Conservation (phyloP, 2,797 vertebrate species). For the Rhinoraja longicauda region DNA sequence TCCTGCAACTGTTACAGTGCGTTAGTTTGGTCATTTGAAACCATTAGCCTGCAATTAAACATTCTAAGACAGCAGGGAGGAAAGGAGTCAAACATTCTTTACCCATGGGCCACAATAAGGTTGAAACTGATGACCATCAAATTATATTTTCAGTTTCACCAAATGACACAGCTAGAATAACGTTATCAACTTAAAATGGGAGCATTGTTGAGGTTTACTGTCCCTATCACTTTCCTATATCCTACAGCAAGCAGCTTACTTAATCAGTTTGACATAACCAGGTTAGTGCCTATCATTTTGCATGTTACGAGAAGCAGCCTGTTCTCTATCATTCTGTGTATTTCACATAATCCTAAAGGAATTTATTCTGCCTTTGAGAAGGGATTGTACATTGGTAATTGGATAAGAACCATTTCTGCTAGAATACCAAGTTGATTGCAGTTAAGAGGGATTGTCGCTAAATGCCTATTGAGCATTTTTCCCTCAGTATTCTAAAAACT, state of each 20-base stretch:
- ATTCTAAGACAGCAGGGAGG: constrained; percentile 55
- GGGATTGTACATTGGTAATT: constrained; percentile 47
- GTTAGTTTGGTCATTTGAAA: constrained; percentile 65
- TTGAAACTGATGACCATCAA: background rate
- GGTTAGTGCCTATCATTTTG: constrained; percentile 37
- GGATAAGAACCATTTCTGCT: constrained; percentile 43
- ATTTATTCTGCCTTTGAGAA: constrained; percentile 48
- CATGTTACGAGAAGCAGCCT: constrained; percentile 42
- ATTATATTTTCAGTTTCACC: background rate
- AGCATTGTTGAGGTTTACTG: background rate
- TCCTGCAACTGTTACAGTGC: constrained; percentile 59
- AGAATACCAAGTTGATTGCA: constrained; percentile 38
- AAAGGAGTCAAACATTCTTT: background rate
- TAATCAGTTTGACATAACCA: constrained; percentile 33
- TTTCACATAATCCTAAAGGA: constrained; percentile 50
- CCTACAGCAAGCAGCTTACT: constrained; percentile 15
- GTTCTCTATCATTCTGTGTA: constrained; percentile 47
- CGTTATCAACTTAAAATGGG: background rate
- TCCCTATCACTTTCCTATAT: constrained; percentile 21
- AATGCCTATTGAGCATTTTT: constrained; percentile 44
- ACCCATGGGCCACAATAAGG: background rate
- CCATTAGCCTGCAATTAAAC: constrained; percentile 54
- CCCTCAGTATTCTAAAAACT: constrained; percentile 16
- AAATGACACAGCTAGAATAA: background rate
- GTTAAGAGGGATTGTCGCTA: constrained; percentile 45